A percentile compares a stretch with the other conserved stretches of the same genome.
These are phyloP conservation scores for Heteractis magnifica DNA, from an alignment of 92 coral and sea anemone species.

Conservation along the genomic window DNA sequence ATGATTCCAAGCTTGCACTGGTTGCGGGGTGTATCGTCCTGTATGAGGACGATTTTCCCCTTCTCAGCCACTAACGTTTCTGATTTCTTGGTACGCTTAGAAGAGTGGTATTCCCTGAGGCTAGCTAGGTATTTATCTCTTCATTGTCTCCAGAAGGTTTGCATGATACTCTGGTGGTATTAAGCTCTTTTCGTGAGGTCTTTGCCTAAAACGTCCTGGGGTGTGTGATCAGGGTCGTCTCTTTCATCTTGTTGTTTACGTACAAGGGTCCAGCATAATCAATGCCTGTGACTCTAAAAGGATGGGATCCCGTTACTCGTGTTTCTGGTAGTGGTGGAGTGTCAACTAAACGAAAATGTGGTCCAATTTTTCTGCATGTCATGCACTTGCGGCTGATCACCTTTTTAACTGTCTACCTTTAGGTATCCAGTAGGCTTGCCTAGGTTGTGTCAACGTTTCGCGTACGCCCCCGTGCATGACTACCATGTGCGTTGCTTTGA, in stretches of 20 bases:
- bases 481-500: constrained; percentile 12
- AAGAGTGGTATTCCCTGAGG: too few species aligned
- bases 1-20: too few species aligned
- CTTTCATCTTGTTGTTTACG: constrained; percentile 15
- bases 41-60: constrained; percentile 36
- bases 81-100: too few species aligned
- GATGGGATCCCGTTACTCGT: constrained; percentile 31
- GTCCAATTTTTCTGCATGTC: constrained; percentile 31
- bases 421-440: constrained; percentile 53
- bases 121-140: too few species aligned
- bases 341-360: constrained; percentile 26
- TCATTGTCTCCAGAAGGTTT: too few species aligned
- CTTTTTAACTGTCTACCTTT: constrained; percentile 42
- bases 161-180: neutral
- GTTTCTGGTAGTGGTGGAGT: constrained; percentile 28
- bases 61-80: constrained; percentile 21
- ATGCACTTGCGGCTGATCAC: constrained; percentile 3
- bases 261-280: constrained; percentile 32
- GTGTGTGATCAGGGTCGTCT: constrained; percentile 24
- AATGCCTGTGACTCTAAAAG: constrained; percentile 26
- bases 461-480: constrained; percentile 31
- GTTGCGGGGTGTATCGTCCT: neutral
- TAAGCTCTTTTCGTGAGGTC: constrained; percentile 21
- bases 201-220: constrained; percentile 15
- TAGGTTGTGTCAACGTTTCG: constrained; percentile 41